phyloP scores from a whole-genome alignment of 1,140 invertebrate genomes.

The Eubasilissa regina region DNA sequence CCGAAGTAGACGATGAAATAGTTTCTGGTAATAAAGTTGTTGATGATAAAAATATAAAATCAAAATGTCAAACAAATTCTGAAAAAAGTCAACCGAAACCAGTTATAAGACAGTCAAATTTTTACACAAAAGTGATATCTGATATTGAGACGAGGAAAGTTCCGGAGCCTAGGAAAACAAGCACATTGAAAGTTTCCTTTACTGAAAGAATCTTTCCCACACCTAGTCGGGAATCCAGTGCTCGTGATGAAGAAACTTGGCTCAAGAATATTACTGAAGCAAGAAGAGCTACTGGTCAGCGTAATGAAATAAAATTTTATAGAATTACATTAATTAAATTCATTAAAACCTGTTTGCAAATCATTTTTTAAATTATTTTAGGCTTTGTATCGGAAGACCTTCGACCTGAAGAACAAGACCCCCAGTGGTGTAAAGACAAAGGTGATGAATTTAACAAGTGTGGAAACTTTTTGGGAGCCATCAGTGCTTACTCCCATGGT shows the following conservation, averaged over 20 bases:
- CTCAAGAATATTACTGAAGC: constrained; percentile 85
- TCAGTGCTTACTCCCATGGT: constrained; percentile 86
- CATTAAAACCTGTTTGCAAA: no score
- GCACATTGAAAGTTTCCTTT: constrained; percentile 79
- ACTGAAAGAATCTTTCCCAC: constrained; percentile 87
- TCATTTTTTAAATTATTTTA: no score
- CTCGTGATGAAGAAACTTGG: constrained; percentile 85
- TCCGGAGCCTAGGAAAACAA: constrained; percentile 75
- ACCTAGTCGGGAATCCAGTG: constrained; percentile 84
- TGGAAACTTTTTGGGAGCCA: constrained; percentile 84
- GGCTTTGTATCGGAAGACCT: constrained; percentile 83
- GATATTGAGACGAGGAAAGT: constrained; percentile 65
- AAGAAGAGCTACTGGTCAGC: constrained; percentile 76
- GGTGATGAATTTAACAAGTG: constrained; percentile 84
- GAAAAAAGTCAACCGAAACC: constrained; percentile 35
- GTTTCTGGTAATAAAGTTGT: constrained; percentile 29
- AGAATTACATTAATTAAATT: no score
- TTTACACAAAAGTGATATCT: constrained; percentile 65
- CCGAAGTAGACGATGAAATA: constrained; percentile 26
- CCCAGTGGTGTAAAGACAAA: constrained; percentile 86
- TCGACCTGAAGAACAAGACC: constrained; percentile 86
- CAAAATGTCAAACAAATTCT: constrained; percentile 59
- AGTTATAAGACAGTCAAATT: constrained; percentile 62
- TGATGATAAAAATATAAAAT: constrained; percentile 47
- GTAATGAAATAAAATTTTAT: background rate